These are phyloP conservation scores for Paragorgia papillata DNA, from an alignment of 92 coral and sea anemone species.

Conservation along the genomic window DNA sequence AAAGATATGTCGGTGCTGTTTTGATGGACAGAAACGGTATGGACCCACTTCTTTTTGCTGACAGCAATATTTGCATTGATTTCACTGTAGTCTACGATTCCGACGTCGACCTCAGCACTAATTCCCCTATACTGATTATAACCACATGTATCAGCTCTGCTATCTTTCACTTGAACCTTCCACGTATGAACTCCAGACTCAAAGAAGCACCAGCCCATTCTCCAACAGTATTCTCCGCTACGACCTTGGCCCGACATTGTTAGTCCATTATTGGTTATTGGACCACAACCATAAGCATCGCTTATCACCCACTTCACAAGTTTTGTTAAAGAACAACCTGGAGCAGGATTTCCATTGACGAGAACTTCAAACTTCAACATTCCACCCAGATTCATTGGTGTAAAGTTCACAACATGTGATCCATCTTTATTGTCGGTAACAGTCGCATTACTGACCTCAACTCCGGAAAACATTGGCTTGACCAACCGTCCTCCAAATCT, in stretches of 20 bases:
- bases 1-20: not conserved
- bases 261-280: not conserved
- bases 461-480: conserved; percentile 24
- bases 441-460: conserved; percentile 21
- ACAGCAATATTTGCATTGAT: not conserved
- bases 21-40: not conserved
- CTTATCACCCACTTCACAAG: conserved; percentile 9
- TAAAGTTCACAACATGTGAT: not conserved
- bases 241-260: not conserved
- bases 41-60: conserved; percentile 4
- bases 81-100: conserved; percentile 13
- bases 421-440: conserved; percentile 28
- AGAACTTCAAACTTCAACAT: conserved; percentile 8
- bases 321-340: conserved; percentile 26
- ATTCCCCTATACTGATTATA: not conserved
- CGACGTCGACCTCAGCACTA: conserved; percentile 1
- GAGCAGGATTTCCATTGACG: conserved; percentile 25
- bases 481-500: conserved; percentile 3
- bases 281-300: conserved; percentile 3
- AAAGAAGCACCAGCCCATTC: not conserved
- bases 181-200: conserved; percentile 26
- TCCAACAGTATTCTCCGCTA: conserved; percentile 1
- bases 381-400: not conserved
- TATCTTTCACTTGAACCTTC: conserved; percentile 3
- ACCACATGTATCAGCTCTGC: not conserved